phyloP scores from a whole-genome alignment of 2,888 invertebrate genomes.

The Chorisops tibialis region DNA sequence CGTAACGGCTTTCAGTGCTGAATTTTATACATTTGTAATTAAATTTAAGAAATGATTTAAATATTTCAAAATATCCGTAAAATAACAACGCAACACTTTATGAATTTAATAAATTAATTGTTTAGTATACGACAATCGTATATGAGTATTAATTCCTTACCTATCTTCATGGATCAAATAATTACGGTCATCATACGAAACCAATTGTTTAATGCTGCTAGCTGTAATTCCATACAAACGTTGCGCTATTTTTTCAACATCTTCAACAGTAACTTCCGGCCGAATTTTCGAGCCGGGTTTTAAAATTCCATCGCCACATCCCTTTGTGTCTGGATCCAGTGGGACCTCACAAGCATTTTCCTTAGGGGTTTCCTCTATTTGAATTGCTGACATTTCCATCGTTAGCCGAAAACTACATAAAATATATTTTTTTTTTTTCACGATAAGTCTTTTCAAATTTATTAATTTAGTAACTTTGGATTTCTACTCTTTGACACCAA shows the following conservation, averaged over 20 bases:
- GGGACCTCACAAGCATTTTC: background rate
- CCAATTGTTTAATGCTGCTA: conserved; percentile 44
- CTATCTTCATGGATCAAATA: conserved; percentile 48
- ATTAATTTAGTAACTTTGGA: too few species aligned
- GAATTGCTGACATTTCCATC: conserved; percentile 28
- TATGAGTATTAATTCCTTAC: too few species aligned
- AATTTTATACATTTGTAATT: too few species aligned
- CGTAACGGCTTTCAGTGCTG: too few species aligned
- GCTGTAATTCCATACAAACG: conserved; percentile 50
- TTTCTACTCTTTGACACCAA: background rate
- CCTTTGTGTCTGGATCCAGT: background rate
- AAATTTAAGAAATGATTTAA: too few species aligned
- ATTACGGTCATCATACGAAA: conserved; percentile 52
- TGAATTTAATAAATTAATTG: too few species aligned
- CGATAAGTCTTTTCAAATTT: too few species aligned
- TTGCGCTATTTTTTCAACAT: conserved; percentile 45
- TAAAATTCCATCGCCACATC: conserved; percentile 34
- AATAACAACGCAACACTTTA: too few species aligned
- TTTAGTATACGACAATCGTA: too few species aligned
- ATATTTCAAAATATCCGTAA: too few species aligned
- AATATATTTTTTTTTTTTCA: too few species aligned
- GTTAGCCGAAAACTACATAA: background rate
- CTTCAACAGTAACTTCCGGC: conserved; percentile 43
- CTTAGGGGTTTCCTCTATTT: background rate
- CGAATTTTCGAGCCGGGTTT: conserved; percentile 49